Evolutionary conservation across 1,140 invertebrate genomes (phyloP).

Genomic region (Oscheius sp.): DNA sequence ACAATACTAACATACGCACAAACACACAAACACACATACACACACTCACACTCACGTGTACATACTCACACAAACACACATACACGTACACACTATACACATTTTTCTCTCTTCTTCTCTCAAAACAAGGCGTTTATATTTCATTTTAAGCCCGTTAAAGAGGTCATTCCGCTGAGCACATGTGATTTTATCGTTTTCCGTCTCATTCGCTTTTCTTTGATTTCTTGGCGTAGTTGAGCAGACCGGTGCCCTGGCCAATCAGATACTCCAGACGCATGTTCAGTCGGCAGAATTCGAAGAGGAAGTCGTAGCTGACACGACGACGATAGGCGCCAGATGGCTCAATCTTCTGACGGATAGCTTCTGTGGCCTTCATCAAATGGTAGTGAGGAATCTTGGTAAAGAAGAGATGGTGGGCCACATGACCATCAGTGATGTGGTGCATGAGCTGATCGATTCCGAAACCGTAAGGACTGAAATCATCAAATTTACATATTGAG

Average conservation of each 20-base stretch:
- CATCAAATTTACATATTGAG: constrained; percentile 5
- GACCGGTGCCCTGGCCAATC: constrained; percentile 52
- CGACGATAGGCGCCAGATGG: constrained; percentile 59
- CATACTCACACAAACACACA: no score
- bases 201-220: no score
- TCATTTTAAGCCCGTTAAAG: no score
- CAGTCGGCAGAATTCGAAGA: constrained; percentile 44
- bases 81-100: no score
- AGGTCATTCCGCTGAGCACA: no score
- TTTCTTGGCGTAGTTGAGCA: constrained; percentile 41
- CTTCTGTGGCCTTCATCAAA: constrained; percentile 62
- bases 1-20: no score
- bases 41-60: no score
- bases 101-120: no score
- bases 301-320: constrained; percentile 42
- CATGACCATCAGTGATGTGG: constrained; percentile 63
- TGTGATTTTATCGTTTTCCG: no score
- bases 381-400: constrained; percentile 64
- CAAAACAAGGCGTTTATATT: no score
- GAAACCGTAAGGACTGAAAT: constrained; percentile 60
- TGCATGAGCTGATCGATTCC: constrained; percentile 62
- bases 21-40: no score
- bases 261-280: constrained; percentile 54
- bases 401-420: constrained; percentile 64
- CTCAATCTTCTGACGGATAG: constrained; percentile 38